Evolutionary conservation across 2,113 vertebrate species (phyloP).

Genomic region (Lasiurus cinereus): DNA sequence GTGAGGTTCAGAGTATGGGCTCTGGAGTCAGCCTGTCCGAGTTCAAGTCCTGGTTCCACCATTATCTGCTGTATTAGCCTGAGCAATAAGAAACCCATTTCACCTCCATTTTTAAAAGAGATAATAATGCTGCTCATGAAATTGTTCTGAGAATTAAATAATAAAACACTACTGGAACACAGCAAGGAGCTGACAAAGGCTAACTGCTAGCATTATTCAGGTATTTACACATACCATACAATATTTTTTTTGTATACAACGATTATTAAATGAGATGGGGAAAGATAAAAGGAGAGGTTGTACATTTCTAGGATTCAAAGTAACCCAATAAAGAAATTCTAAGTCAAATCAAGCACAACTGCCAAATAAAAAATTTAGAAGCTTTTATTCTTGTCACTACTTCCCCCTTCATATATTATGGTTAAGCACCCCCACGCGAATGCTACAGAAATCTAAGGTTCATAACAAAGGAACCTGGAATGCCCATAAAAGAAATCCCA

Average conservation of each 20-base stretch:
- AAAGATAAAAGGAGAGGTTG: not conserved
- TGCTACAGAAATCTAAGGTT: not conserved
- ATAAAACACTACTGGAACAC: not conserved
- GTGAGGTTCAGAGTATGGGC: not conserved
- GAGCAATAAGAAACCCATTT: not conserved
- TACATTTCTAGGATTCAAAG: not conserved
- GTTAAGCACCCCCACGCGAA: not conserved
- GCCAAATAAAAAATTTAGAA: constrained; percentile 25
- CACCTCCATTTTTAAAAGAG: not conserved
- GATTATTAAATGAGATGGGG: not conserved
- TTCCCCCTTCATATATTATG: not conserved
- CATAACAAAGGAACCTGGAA: constrained; percentile 1
- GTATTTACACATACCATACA: not conserved
- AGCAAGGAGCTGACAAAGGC: not conserved
- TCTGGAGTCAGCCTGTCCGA: not conserved
- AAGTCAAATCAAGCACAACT: not conserved
- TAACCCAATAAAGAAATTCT: constrained; percentile 48
- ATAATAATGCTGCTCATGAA: not conserved
- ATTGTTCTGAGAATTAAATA: constrained; percentile 28
- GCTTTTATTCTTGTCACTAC: not conserved
- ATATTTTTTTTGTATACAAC: not conserved
- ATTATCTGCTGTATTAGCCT: not conserved
- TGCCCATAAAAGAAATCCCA: not conserved
- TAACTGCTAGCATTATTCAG: constrained; percentile 4
- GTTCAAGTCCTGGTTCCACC: not conserved